These are phyloP conservation scores for Hyposoter didymator DNA, from an alignment of 2,888 invertebrate genomes.

Conservation along the genomic window DNA sequence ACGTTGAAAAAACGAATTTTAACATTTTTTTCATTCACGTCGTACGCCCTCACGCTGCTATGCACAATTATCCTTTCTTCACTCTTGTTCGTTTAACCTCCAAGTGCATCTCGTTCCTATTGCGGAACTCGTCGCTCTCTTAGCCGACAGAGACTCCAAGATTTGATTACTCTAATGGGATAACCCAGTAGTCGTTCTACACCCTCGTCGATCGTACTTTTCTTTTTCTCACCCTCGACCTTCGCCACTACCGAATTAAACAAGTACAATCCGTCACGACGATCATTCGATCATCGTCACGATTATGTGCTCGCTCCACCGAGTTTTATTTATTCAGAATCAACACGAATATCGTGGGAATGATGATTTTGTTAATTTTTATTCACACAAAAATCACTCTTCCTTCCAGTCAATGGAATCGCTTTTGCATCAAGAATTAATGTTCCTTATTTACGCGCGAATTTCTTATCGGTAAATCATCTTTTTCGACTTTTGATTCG, in stretches of 20 bases:
- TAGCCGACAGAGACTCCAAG: constrained; percentile 67
- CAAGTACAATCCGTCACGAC: constrained; percentile 41
- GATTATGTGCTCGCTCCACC: constrained; percentile 2
- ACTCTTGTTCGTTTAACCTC: constrained; percentile 75
- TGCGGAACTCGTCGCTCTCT: constrained; percentile 72
- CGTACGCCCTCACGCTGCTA: background rate
- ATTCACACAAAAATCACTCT: background rate
- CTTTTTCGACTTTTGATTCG: background rate
- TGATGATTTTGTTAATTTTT: background rate
- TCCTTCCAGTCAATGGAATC: background rate
- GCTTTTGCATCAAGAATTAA: background rate
- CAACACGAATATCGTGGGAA: constrained; percentile 1
- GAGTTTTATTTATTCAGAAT: constrained; percentile 31
- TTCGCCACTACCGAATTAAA: constrained; percentile 38
- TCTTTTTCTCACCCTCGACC: constrained; percentile 28
- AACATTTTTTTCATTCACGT: background rate
- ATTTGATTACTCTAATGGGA: constrained; percentile 82
- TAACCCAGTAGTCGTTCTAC: constrained; percentile 74
- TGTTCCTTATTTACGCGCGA: background rate
- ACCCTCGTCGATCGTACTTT: constrained; percentile 43
- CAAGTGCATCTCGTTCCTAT: constrained; percentile 57
- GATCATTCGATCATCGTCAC: constrained; percentile 44
- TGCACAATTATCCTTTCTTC: constrained; percentile 72
- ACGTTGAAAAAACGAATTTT: background rate
- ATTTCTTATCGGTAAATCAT: background rate